Evolutionary conservation across 2,113 vertebrate species (phyloP).

Genomic region (Numida meleagris): DNA sequence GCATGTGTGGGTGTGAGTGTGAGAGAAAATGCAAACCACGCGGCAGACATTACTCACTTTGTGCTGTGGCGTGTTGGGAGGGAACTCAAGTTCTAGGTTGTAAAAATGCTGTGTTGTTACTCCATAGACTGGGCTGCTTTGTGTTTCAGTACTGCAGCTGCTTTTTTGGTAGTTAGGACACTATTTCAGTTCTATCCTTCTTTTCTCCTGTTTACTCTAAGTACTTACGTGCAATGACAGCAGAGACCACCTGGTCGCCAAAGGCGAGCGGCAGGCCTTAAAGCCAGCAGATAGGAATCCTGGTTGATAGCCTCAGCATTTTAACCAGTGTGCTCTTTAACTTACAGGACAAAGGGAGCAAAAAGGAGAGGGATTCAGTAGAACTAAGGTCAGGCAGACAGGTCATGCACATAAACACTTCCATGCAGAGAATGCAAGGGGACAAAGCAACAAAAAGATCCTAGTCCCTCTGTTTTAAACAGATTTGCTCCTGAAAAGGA

Average conservation of each 20-base stretch:
- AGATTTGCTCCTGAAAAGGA: neutral
- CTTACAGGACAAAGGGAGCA: neutral
- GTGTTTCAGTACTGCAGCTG: neutral
- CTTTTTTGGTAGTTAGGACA: neutral
- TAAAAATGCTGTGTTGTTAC: neutral
- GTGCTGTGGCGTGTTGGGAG: neutral
- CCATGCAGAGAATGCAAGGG: neutral
- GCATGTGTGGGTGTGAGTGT: neutral
- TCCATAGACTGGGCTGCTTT: neutral
- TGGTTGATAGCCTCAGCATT: neutral
- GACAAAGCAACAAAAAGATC: neutral
- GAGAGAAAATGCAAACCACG: constrained; percentile 24
- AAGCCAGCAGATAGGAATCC: neutral
- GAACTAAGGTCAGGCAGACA: constrained; percentile 14
- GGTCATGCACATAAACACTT: neutral
- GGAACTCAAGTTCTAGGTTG: neutral
- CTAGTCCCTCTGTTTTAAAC: neutral
- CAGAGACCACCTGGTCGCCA: neutral
- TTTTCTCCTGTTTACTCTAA: neutral
- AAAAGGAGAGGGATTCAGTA: neutral
- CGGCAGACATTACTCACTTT: constrained; percentile 56
- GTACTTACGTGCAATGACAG: neutral
- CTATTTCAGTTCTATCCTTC: neutral
- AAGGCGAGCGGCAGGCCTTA: neutral
- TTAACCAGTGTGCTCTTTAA: neutral